A percentile compares a stretch with the other conserved stretches of the same genome.
phyloP scores from a whole-genome alignment of 2,113 vertebrate species.

The Dipodomys spectabilis region DNA sequence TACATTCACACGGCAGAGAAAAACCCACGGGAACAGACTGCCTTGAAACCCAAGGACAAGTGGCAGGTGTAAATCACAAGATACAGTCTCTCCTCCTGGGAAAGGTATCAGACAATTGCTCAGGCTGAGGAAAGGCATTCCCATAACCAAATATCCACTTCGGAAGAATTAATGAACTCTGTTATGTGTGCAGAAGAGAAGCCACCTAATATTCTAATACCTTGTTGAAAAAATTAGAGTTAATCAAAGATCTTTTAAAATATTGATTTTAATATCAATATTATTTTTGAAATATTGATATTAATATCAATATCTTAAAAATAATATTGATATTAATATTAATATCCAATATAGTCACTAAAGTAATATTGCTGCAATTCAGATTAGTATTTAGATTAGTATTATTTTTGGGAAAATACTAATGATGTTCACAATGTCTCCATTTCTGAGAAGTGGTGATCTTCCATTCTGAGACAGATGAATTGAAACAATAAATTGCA shows the following conservation, averaged over 20 bases:
- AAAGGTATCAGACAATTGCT: not conserved
- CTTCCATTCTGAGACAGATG: constrained; percentile 47
- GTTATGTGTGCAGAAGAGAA: not conserved
- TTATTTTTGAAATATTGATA: too few species aligned
- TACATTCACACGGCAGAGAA: not conserved
- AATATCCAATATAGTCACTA: not conserved
- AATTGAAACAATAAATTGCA: constrained; percentile 53
- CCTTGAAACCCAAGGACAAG: not conserved
- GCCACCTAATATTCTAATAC: not conserved
- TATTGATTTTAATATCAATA: not conserved
- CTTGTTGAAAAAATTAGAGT: not conserved
- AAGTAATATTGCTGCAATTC: not conserved
- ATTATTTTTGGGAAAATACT: not conserved
- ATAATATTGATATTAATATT: too few species aligned
- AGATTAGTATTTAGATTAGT: not conserved
- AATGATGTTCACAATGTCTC: not conserved
- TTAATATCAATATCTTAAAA: not conserved
- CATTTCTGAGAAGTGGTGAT: constrained; percentile 29
- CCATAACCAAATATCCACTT: not conserved
- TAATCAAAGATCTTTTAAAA: not conserved
- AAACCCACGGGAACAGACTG: not conserved
- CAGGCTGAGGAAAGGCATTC: accelerated
- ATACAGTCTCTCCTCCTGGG: not conserved
- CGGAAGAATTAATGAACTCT: not conserved
- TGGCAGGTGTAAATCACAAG: not conserved